Evolutionary conservation across 2,113 vertebrate species (phyloP), one percentile per base, ranked within the genome.

Genomic region (Corydoras sp.): DNA sequence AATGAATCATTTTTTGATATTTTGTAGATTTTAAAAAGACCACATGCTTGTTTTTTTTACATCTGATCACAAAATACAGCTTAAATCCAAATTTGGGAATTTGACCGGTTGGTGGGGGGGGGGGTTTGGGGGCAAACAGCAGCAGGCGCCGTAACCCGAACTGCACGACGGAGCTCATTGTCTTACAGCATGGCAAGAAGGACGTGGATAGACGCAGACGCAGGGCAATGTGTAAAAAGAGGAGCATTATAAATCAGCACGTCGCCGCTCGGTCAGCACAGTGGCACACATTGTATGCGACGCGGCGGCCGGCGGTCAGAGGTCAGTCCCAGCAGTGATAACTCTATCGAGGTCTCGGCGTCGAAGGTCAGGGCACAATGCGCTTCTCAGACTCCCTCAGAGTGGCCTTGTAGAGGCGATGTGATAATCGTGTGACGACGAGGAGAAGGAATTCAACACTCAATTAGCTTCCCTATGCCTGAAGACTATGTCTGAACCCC

Each of bases 311-410:
- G 72, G 72, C 71, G 56, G 66, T 63, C 62, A 67, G 81, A 81
- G 85, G 85, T 86, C 85, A 85, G n/a, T 43, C 68, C 64, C 73
- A 72, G 73, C 71, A 58, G 53, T 76, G 70, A 80, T 76, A 83
- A 80, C 82, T 74, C 83, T 74, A 75, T 79, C 81, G 76, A 78
- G 81, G 80, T 71, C 56, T 31, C 56, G 49, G 60, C 66, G 65
- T 31, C 29, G 68, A 74, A 78, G 67, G 67, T 69, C 62, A 70
- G 58, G 35, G 18, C 63, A 88, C 86, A 90, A 89, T 88, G 82
- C 60, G 71, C 12, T 8, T 83, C 77, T 84, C 77, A 84, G 81
- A 77, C 49, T 54, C 67, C 62, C 55, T 77, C 71, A 32, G 54
- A 73, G 77, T 74, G 76, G 75, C 68, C 35, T 81, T 66, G 65